Base-by-base conservation (phyloP, 2,797 vertebrate species). In the Muraenolepis orangiensis region DNA sequence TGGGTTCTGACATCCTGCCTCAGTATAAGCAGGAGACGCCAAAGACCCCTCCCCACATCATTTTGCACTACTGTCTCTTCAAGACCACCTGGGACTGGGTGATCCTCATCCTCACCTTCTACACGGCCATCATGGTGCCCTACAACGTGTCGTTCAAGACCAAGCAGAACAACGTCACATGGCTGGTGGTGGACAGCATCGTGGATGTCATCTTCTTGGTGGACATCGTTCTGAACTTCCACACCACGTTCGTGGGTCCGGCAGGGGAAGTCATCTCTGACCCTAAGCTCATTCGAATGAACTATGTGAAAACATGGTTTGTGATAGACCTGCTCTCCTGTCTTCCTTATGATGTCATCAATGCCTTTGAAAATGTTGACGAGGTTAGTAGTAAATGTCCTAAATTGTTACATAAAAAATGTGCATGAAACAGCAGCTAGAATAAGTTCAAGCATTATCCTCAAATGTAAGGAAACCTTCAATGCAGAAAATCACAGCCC, bases 51-150 rank as follows among this genome's bases (percentile, higher is more conserved):
- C 97, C 97, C 0, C 97, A 98, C 88, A 98, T 98, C 82, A 98
- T 98, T 90, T 91, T 98, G 46, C 97, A 98, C 91, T 98, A 98
- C 78, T 98, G 97, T 82, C 95, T 96, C 76, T 98, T 98, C 87
- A 98, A 98, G 92, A 98, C 97, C 84, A 98, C 96, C 1, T 98
- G 97, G 97, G 97, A 98, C 85, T 98, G 97, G 97, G 95, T 98
- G 82, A 98, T 98, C 89, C 92, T 98, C 87, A 98, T 98, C 85
- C 93, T 98, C 87, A 98, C 96, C 79, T 98, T 98, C 91, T 98
- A 98, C 91, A 98, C 96, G 0, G 96, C 96, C 86, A 98, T 98
- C 90, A 93, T 98, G 94, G 96, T 98, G 57, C 96, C 96, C 87
- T 98, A 98, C 91, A 98, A 98, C 0, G 97, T 98, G 71, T 98